phyloP scores from a whole-genome alignment of 2,797 vertebrate genomes.

The Emys orbicularis region DNA sequence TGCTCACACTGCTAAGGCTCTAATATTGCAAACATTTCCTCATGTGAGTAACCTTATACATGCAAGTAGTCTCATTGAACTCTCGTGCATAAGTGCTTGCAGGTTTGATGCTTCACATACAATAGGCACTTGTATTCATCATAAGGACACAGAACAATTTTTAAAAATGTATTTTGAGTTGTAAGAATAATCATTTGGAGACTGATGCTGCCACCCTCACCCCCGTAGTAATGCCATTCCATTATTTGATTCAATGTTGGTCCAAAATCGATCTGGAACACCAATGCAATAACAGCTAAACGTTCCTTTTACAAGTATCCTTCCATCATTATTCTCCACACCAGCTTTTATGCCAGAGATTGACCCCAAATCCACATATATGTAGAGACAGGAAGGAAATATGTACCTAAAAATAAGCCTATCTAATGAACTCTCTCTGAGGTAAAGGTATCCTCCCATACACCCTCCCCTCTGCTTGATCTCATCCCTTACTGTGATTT shows the following conservation, averaged over 20 bases:
- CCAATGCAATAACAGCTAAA: not conserved
- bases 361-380: not conserved
- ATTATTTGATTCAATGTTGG: not conserved
- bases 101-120: not conserved
- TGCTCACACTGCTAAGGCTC: not conserved
- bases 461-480: not conserved
- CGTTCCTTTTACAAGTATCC: not conserved
- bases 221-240: not conserved
- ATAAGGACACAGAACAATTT: not conserved
- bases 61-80: slow-evolving; percentile 1
- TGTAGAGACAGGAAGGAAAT: not conserved
- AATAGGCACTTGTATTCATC: not conserved
- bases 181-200: not conserved
- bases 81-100: not conserved
- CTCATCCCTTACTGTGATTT: not conserved
- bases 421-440: not conserved
- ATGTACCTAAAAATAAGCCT: not conserved
- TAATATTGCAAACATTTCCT: accelerated
- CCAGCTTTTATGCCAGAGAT: not conserved
- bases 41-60: not conserved
- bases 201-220: not conserved
- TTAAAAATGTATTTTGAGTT: not conserved
- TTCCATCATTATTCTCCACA: not conserved
- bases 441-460: not conserved
- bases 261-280: not conserved